These are phyloP conservation scores for Meteorus colon DNA, from an alignment of 2,888 invertebrate genomes.

Conservation along the genomic window DNA sequence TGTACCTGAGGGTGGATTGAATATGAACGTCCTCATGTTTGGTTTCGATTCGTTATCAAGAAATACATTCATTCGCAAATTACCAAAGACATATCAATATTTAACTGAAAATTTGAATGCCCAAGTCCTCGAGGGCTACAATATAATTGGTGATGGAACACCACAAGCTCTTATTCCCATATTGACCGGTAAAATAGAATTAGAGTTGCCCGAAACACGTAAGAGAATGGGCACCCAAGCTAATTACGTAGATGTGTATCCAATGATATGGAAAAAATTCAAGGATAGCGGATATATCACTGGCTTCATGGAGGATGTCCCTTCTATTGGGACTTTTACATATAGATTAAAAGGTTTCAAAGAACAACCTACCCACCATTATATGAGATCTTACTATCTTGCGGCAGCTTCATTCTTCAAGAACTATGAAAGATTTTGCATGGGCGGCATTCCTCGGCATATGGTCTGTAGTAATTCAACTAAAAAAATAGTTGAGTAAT, in stretches of 20 bases:
- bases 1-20: slow-evolving; percentile 72
- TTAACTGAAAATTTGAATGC: slow-evolving; percentile 78
- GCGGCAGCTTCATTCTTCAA: slow-evolving; percentile 78
- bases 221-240: slow-evolving; percentile 79
- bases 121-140: slow-evolving; percentile 83
- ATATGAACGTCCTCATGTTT: slow-evolving; percentile 86
- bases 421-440: slow-evolving; percentile 78
- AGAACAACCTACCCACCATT: slow-evolving; percentile 90
- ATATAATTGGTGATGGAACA: slow-evolving; percentile 91
- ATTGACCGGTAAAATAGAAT: slow-evolving; percentile 87
- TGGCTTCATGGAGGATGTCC: slow-evolving; percentile 91
- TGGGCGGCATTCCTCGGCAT: slow-evolving; percentile 81
- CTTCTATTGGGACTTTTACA: slow-evolving; percentile 89
- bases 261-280: slow-evolving; percentile 90
- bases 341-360: slow-evolving; percentile 91
- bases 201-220: slow-evolving; percentile 91
- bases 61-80: slow-evolving; percentile 85
- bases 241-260: slow-evolving; percentile 83
- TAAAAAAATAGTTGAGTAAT: not conserved
- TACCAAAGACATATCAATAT: slow-evolving; percentile 84
- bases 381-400: slow-evolving; percentile 87
- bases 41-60: slow-evolving; percentile 92
- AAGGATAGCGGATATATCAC: slow-evolving; percentile 81
- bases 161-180: slow-evolving; percentile 92
- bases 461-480: slow-evolving; percentile 75